phyloP scores from a whole-genome alignment of 35 echinoderm and acorn worm genomes.

The Eucidaris tribuloides region DNA sequence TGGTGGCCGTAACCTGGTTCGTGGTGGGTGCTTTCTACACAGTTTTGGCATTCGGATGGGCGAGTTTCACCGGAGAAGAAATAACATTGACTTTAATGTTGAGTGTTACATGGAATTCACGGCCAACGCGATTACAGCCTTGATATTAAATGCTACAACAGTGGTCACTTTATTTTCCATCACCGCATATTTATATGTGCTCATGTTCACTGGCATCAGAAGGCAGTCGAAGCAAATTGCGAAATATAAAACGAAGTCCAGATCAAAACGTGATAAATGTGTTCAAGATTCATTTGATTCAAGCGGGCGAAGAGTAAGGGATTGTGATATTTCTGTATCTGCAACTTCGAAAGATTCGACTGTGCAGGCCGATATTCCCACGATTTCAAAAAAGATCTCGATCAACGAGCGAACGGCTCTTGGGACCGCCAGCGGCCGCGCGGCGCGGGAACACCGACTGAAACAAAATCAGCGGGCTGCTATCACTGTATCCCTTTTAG shows the following conservation, averaged over 20 bases:
- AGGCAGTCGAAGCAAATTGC: neutral
- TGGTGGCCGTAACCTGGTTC: neutral
- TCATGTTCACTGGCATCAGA: neutral
- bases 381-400: neutral
- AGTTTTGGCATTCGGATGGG: neutral
- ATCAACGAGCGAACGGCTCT: neutral
- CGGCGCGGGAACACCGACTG: neutral
- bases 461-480: too few relatives aligned
- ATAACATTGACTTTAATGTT: neutral
- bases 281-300: neutral
- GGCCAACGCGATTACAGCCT: neutral
- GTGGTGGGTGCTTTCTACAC: neutral
- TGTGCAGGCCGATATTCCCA: neutral
- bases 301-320: neutral
- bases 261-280: neutral
- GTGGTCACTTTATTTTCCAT: conserved; percentile 11
- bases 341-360: neutral
- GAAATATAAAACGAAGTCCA: neutral
- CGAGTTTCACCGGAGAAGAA: neutral
- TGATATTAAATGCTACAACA: neutral
- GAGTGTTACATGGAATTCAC: conserved; percentile 14
- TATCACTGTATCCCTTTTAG: conserved; percentile 18
- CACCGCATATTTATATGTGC: conserved; percentile 1
- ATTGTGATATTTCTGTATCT: too few relatives aligned
- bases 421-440: neutral